Conservation (phyloP, 2,888 invertebrate species). For the Cephus nigrinus region DNA sequence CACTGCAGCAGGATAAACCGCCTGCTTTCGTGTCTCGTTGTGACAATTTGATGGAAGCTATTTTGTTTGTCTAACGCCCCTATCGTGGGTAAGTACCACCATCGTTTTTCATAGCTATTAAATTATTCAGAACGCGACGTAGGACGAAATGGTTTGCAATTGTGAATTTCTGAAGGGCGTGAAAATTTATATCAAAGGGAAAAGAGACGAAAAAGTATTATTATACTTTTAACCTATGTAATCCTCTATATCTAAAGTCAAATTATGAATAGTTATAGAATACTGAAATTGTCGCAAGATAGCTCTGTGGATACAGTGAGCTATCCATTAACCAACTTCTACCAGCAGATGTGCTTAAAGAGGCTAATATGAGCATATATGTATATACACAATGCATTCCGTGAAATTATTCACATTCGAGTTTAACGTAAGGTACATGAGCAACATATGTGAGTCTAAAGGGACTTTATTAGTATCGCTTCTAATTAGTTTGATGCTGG, state of each 20-base stretch:
- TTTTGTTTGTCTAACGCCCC: not conserved
- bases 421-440: not conserved
- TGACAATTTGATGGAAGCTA: conserved; percentile 6
- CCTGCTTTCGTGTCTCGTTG: not conserved
- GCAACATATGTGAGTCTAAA: not conserved
- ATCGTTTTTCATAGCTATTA: not conserved
- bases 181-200: not conserved
- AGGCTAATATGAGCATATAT: no score
- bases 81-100: not conserved
- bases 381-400: not conserved
- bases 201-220: not conserved
- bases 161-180: not conserved
- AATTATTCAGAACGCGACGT: not conserved
- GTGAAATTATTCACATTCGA: not conserved
- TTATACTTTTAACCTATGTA: not conserved
- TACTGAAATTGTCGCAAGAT: no score
- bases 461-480: not conserved
- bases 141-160: not conserved
- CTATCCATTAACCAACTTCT: no score
- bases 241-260: not conserved
- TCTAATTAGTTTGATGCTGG: not conserved
- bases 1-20: not conserved
- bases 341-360: no score
- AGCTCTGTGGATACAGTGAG: no score
- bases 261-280: not conserved